phyloP scores from a whole-genome alignment of 2,113 vertebrate genomes.

The Elgaria multicarinata region DNA sequence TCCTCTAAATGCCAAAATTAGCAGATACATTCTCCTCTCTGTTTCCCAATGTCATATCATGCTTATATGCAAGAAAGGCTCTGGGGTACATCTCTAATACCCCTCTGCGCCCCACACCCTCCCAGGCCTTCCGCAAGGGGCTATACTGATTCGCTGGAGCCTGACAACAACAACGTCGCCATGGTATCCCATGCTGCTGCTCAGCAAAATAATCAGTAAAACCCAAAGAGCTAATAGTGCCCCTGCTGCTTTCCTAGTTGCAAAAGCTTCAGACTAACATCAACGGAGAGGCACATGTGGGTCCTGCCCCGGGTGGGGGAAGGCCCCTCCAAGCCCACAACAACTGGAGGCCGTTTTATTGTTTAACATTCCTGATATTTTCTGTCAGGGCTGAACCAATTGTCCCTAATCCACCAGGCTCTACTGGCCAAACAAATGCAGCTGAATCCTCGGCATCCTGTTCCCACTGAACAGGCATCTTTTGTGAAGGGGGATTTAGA shows the following conservation, averaged over 20 bases:
- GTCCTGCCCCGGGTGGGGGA: background rate
- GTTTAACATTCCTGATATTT: conserved; percentile 78
- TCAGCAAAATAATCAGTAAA: background rate
- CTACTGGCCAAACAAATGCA: conserved; percentile 76
- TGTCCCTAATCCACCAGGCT: conserved; percentile 76
- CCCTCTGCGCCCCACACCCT: background rate
- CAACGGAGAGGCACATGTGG: background rate
- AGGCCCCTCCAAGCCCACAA: background rate
- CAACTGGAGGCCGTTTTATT: conserved; percentile 75
- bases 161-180: background rate
- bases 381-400: conserved; percentile 79
- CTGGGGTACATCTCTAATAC: background rate
- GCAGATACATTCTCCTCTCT: background rate
- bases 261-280: too few relatives aligned
- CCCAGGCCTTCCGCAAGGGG: background rate
- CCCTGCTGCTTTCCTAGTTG: background rate
- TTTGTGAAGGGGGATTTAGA: conserved; percentile 76
- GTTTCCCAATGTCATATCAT: background rate
- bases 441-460: conserved; percentile 74
- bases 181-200: background rate
- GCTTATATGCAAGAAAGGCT: background rate
- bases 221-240: background rate
- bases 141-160: background rate
- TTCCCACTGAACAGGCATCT: conserved; percentile 72
- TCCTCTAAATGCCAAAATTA: background rate